A percentile compares a stretch with the other conserved stretches of the same genome.
Conservation (phyloP, 2,113 vertebrate genomes). For the Seriola aureovittata region DNA sequence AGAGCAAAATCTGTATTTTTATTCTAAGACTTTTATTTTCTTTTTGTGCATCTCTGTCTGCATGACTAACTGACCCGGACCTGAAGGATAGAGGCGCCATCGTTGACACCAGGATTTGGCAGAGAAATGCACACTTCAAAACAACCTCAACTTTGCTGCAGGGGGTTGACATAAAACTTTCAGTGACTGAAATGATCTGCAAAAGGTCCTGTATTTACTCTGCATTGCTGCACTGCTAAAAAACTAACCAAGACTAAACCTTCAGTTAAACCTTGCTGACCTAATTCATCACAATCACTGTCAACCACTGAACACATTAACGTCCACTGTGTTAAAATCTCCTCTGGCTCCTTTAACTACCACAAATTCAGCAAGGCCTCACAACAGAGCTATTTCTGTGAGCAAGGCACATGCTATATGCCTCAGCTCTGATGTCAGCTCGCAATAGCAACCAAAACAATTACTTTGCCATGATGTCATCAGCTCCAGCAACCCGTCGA, state of each 20-base stretch:
- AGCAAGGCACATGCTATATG: constrained; percentile 53
- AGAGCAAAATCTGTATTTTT: constrained; percentile 17
- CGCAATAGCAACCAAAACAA: constrained; percentile 68
- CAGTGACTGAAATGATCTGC: background rate
- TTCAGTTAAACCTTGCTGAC: constrained; percentile 1
- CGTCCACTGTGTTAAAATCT: constrained; percentile 25
- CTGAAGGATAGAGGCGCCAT: background rate
- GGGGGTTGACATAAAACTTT: background rate
- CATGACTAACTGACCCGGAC: constrained; percentile 8
- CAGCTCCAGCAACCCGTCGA: constrained; percentile 23
- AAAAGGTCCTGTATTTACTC: background rate
- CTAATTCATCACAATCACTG: constrained; percentile 33
- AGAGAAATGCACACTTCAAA: constrained; percentile 26
- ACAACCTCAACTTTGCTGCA: background rate
- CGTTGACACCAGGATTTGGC: constrained; percentile 7
- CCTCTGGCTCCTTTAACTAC: constrained; percentile 27
- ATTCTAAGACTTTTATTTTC: constrained; percentile 13
- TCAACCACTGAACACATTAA: constrained; percentile 26
- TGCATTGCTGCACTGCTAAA: background rate
- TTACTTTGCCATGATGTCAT: constrained; percentile 71
- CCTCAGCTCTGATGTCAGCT: constrained; percentile 70
- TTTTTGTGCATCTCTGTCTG: constrained; percentile 22
- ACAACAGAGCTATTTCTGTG: constrained; percentile 69
- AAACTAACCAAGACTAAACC: background rate
- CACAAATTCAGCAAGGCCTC: constrained; percentile 49